phyloP scores from a whole-genome alignment of 2,797 vertebrate species.

The Serranus cabrilla region DNA sequence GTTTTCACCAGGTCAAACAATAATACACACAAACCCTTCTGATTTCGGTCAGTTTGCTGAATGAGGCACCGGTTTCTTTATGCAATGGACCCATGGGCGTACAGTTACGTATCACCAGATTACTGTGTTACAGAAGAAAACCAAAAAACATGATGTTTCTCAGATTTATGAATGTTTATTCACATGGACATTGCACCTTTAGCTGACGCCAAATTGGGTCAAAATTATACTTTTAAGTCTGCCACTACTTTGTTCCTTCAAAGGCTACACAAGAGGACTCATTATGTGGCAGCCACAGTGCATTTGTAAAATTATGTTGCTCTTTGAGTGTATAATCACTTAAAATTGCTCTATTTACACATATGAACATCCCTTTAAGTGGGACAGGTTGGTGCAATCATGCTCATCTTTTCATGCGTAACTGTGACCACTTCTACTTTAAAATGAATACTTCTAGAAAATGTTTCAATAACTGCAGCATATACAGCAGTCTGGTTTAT shows the following conservation, averaged over 20 bases:
- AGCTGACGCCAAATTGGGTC: not conserved
- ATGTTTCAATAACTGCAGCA: not conserved
- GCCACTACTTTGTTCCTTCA: not conserved
- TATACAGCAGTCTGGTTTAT: not conserved
- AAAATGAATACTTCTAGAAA: not conserved
- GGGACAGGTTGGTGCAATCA: constrained; percentile 9
- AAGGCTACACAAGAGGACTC: not conserved
- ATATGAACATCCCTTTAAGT: constrained; percentile 1
- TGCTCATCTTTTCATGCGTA: constrained; percentile 1
- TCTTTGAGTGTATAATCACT: constrained; percentile 3
- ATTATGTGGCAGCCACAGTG: not conserved
- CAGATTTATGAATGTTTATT: not conserved
- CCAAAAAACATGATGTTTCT: not conserved
- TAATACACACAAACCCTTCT: too few relatives aligned
- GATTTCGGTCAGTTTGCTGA: too few relatives aligned
- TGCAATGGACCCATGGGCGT: not conserved
- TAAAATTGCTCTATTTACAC: constrained; percentile 18
- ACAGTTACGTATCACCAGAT: not conserved
- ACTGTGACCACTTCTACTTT: not conserved
- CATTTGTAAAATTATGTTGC: not conserved
- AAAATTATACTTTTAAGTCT: constrained; percentile 12
- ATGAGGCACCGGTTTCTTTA: too few relatives aligned
- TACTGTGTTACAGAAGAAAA: not conserved
- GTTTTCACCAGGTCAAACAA: too few relatives aligned
- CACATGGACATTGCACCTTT: too few relatives aligned